Evolutionary conservation across 2,113 vertebrate species (phyloP).

Genomic region (Clarias batrachus): DNA sequence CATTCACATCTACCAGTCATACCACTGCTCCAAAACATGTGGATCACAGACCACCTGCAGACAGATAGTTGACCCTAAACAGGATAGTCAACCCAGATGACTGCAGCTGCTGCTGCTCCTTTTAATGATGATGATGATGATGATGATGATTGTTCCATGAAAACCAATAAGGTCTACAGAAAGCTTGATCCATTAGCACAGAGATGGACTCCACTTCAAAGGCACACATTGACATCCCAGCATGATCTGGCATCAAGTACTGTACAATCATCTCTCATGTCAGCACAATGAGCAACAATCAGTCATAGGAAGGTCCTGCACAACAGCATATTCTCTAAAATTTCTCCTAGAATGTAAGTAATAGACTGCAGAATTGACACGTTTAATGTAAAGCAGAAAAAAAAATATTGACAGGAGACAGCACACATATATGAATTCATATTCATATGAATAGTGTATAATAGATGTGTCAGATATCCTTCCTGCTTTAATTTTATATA

Average conservation of each 20-base stretch:
- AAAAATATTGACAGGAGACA: neutral
- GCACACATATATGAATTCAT: no score
- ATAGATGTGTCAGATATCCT: neutral
- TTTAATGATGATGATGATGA: neutral
- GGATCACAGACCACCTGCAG: neutral
- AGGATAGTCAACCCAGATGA: no score
- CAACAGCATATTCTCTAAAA: neutral
- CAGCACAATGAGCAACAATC: neutral
- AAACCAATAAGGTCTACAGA: neutral
- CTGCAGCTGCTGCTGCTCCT: neutral
- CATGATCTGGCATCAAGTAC: neutral
- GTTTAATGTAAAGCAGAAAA: neutral
- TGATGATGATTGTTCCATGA: neutral
- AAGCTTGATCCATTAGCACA: neutral
- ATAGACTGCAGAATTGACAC: neutral
- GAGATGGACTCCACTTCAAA: neutral
- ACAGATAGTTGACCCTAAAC: neutral
- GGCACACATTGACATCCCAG: neutral
- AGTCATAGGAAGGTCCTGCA: neutral
- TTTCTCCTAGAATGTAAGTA: neutral
- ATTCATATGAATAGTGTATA: neutral
- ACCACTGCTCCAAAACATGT: neutral
- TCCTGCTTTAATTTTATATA: neutral
- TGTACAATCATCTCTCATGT: neutral
- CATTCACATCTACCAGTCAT: neutral